Evolutionary conservation across 2,113 vertebrate genomes (phyloP).

Genomic region (Charina bottae): DNA sequence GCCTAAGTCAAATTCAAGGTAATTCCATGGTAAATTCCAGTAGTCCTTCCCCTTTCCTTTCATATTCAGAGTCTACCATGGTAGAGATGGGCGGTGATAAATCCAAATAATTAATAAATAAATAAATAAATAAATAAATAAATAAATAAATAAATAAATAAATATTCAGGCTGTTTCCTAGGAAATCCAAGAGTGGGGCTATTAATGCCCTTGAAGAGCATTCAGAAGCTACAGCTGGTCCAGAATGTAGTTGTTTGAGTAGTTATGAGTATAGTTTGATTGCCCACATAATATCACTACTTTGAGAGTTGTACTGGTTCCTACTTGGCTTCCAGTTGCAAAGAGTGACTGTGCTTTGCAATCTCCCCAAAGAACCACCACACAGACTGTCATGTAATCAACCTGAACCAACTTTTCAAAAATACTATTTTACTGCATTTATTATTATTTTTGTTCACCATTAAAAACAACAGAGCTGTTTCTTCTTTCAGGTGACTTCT

Average conservation of each 20-base stretch:
- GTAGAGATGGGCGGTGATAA: no score
- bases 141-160: no score
- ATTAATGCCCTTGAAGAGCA: no score
- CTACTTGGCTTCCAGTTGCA: no score
- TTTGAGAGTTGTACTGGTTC: no score
- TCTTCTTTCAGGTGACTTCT: conserved; percentile 5
- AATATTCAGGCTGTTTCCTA: conserved; percentile 15
- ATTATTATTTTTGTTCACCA: neutral
- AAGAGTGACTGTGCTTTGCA: neutral
- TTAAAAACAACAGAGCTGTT: neutral
- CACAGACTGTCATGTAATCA: neutral
- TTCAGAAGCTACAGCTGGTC: no score
- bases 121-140: no score
- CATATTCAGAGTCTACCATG: no score
- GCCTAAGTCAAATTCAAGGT: neutral
- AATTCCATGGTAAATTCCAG: neutral
- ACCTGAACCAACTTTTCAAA: neutral
- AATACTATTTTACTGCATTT: neutral
- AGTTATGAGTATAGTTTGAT: no score
- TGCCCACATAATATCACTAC: no score
- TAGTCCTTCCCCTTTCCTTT: neutral
- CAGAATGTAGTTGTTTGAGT: no score
- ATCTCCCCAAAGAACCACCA: neutral
- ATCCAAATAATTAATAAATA: no score
- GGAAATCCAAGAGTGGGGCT: neutral